phyloP scores from a whole-genome alignment of 2,113 vertebrate genomes.

The Melanocharis versteri region DNA sequence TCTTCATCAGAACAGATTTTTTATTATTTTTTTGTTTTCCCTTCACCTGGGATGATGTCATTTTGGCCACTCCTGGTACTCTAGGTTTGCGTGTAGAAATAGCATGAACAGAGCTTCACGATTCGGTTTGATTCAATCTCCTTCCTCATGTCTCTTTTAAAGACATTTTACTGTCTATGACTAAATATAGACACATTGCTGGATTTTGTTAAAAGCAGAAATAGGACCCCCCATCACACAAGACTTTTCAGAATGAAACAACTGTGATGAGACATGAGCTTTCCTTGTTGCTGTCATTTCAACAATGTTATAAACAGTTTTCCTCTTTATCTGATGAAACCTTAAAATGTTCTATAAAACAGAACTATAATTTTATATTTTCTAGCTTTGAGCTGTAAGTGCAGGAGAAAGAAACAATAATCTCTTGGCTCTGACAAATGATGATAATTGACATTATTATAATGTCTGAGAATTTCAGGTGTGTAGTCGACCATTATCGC shows the following conservation, averaged over 20 bases:
- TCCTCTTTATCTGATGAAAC: neutral
- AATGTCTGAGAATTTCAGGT: neutral
- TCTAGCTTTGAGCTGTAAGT: neutral
- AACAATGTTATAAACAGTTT: neutral
- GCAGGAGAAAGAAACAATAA: neutral
- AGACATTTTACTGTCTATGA: neutral
- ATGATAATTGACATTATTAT: neutral
- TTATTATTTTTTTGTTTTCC: neutral
- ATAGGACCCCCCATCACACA: neutral
- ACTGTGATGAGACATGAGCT: neutral
- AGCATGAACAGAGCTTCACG: neutral
- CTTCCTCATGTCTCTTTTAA: neutral
- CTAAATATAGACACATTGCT: neutral
- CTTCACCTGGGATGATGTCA: neutral
- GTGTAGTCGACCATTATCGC: neutral
- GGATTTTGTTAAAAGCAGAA: neutral
- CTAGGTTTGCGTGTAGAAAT: neutral
- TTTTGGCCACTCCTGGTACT: neutral
- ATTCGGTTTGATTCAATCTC: neutral
- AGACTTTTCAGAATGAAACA: neutral
- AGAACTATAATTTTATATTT: neutral
- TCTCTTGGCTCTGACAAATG: neutral
- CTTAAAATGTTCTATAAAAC: neutral
- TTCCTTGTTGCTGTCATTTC: neutral
- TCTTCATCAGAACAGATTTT: neutral